A percentile compares a stretch with the other conserved stretches of the same genome.
Conservation (phyloP, 2,797 vertebrate genomes). For the Siniperca obscura region DNA sequence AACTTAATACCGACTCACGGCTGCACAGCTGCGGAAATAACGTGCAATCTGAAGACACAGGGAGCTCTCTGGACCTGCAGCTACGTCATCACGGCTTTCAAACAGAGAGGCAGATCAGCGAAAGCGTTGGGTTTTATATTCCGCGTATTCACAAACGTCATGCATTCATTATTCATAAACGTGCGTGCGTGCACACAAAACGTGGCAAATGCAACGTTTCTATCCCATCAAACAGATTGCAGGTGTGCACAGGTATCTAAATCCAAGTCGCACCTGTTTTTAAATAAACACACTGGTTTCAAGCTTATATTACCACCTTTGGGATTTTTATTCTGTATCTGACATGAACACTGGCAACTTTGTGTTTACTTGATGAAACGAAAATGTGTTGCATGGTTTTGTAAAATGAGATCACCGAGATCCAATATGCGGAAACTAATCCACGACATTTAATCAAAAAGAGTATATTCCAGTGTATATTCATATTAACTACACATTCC, state of each 20-base stretch:
- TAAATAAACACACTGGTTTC: neutral
- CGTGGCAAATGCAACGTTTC: neutral
- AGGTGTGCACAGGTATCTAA: neutral
- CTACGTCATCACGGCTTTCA: constrained; percentile 55
- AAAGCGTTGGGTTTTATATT: neutral
- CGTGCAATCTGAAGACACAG: constrained; percentile 8
- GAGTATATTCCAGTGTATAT: too few relatives aligned
- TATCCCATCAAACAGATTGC: neutral
- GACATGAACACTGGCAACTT: neutral
- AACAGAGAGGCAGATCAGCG: neutral
- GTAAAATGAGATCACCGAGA: neutral
- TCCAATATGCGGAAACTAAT: neutral
- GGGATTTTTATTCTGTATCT: neutral
- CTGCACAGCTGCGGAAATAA: constrained; percentile 54
- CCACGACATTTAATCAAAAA: neutral
- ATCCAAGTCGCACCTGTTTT: neutral
- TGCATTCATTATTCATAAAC: neutral
- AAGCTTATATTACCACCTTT: neutral
- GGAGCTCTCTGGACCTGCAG: constrained; percentile 34
- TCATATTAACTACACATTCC: neutral
- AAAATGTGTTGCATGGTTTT: neutral
- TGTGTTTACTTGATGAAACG: neutral
- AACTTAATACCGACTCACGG: constrained; percentile 51
- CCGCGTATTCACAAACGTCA: constrained; percentile 41
- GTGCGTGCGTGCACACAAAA: neutral